These are phyloP conservation scores for Drosophila meridiana DNA, from an alignment of 2,888 invertebrate species.

Conservation along the genomic window DNA sequence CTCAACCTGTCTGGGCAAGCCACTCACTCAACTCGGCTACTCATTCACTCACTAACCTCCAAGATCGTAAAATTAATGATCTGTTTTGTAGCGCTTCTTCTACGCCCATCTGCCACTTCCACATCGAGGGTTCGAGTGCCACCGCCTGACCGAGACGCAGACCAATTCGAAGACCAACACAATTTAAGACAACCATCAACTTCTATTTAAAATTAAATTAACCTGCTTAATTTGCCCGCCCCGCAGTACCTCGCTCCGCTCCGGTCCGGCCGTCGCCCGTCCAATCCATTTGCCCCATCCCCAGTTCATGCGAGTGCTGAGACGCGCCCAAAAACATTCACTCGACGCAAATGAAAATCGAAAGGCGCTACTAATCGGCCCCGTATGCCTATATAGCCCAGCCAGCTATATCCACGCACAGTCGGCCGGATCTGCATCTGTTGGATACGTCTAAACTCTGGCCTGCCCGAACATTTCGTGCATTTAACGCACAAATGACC, in stretches of 20 bases:
- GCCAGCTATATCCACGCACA: slow-evolving; percentile 42
- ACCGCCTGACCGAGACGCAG: slow-evolving; percentile 37
- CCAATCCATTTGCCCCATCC: slow-evolving; percentile 14
- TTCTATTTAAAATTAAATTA: slow-evolving; percentile 80
- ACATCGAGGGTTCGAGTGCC: slow-evolving; percentile 16
- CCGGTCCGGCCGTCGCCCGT: background rate
- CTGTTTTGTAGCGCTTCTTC: slow-evolving; percentile 62
- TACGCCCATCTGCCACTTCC: slow-evolving; percentile 49
- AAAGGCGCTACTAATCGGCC: slow-evolving; percentile 80
- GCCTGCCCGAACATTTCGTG: slow-evolving; percentile 68
- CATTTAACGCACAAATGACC: slow-evolving; percentile 78
- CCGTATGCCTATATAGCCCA: slow-evolving; percentile 61
- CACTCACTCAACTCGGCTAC: slow-evolving; percentile 28
- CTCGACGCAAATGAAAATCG: slow-evolving; percentile 65
- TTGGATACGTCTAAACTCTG: slow-evolving; percentile 49
- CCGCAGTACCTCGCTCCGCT: background rate
- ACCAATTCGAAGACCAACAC: slow-evolving; percentile 22
- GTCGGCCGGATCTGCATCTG: slow-evolving; percentile 43
- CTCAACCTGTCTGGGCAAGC: slow-evolving; percentile 53
- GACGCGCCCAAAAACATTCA: slow-evolving; percentile 75
- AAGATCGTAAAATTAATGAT: slow-evolving; percentile 75
- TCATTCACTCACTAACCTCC: slow-evolving; percentile 73
- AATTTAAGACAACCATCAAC: slow-evolving; percentile 65
- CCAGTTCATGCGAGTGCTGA: slow-evolving; percentile 1
- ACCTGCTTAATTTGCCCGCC: slow-evolving; percentile 75